Conservation (phyloP, 64 coral and sea anemone genomes). For the Platygyra sinensis region DNA sequence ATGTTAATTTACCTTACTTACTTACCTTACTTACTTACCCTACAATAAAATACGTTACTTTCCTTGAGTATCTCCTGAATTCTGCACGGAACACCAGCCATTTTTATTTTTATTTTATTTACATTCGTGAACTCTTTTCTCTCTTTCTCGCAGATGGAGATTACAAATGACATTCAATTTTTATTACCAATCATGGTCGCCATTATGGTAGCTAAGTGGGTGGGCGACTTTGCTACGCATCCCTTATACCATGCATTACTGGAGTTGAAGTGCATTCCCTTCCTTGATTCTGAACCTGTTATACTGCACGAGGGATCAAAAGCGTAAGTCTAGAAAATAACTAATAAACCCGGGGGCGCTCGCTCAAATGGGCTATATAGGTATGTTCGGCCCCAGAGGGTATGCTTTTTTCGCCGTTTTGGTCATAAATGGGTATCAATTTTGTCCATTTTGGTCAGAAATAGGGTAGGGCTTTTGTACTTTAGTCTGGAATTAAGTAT, state of each 20-base stretch:
- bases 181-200: slow-evolving; percentile 98
- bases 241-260: slow-evolving; percentile 93
- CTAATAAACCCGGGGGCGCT: not conserved
- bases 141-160: slow-evolving; percentile 82
- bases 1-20: too few species aligned
- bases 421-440: too few species aligned
- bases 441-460: too few species aligned
- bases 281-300: slow-evolving; percentile 93
- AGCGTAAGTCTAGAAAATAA: slow-evolving; percentile 54
- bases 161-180: slow-evolving; percentile 99
- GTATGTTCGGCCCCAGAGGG: too few species aligned
- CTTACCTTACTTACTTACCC: too few species aligned
- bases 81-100: too few species aligned
- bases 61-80: too few species aligned
- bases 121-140: not conserved
- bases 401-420: too few species aligned
- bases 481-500: too few species aligned
- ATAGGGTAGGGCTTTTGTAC: too few species aligned
- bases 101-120: too few species aligned
- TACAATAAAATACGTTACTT: too few species aligned
- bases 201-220: slow-evolving; percentile 99
- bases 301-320: slow-evolving; percentile 83
- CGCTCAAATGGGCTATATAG: not conserved
- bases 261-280: slow-evolving; percentile 96
- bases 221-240: slow-evolving; percentile 94